These are phyloP conservation scores for Harpalus rufipes DNA, from an alignment of 2,888 invertebrate species.

Conservation along the genomic window DNA sequence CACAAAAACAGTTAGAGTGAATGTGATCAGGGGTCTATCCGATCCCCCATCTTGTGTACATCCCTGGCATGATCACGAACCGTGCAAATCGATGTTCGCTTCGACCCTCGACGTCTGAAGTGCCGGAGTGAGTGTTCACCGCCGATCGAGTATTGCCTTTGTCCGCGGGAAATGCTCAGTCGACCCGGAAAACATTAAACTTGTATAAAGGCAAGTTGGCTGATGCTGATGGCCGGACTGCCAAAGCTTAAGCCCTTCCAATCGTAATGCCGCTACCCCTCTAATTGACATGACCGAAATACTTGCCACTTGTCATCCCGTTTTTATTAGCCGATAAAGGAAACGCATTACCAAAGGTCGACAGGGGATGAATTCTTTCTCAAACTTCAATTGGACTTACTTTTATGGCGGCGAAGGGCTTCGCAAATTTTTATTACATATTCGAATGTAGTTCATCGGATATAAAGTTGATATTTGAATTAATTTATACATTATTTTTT, in stretches of 20 bases:
- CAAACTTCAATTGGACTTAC: too few relatives aligned
- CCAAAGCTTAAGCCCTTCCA: slow-evolving; percentile 53
- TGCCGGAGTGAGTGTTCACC: slow-evolving; percentile 6
- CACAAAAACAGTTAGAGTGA: slow-evolving; percentile 28
- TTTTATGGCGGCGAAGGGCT: too few relatives aligned
- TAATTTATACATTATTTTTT: too few relatives aligned
- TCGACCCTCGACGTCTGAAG: slow-evolving; percentile 68
- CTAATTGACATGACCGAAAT: slow-evolving; percentile 58
- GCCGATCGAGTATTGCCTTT: slow-evolving; percentile 65
- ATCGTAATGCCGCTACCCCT: slow-evolving; percentile 45
- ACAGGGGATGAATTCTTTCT: too few relatives aligned
- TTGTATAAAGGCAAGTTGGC: slow-evolving; percentile 63
- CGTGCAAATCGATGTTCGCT: slow-evolving; percentile 77
- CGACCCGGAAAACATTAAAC: slow-evolving; percentile 65
- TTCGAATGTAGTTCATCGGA: too few relatives aligned
- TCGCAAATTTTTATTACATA: too few relatives aligned
- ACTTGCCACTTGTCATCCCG: slow-evolving; percentile 24
- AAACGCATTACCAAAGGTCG: neutral
- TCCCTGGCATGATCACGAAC: slow-evolving; percentile 74
- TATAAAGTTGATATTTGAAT: too few relatives aligned
- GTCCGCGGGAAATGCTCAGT: slow-evolving; percentile 63
- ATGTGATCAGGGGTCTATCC: slow-evolving; percentile 1
- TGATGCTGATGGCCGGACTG: neutral
- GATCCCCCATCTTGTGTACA: neutral
- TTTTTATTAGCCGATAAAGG: slow-evolving; percentile 24